Evolutionary conservation across 2,888 invertebrate species (phyloP).

Genomic region (Hirtodrosophila confusa): DNA sequence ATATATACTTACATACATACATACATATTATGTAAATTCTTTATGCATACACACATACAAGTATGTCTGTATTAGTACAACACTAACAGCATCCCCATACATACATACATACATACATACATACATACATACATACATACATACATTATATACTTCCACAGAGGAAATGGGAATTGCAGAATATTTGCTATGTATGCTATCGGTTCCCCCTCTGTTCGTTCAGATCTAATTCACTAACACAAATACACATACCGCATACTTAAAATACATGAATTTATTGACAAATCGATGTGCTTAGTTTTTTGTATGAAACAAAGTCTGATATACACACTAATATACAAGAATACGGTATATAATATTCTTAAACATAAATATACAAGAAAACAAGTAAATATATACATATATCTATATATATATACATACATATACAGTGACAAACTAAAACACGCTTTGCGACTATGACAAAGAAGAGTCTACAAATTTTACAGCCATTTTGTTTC

Average conservation of each 20-base stretch:
- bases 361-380: slow-evolving; percentile 80
- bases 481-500: slow-evolving; percentile 67
- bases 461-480: slow-evolving; percentile 42
- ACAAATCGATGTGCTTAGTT: slow-evolving; percentile 80
- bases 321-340: slow-evolving; percentile 82
- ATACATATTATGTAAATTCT: slow-evolving; percentile 7
- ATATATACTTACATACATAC: slow-evolving; percentile 36
- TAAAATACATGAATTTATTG: slow-evolving; percentile 76
- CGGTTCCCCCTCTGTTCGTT: slow-evolving; percentile 16
- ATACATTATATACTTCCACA: slow-evolving; percentile 22
- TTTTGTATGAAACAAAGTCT: slow-evolving; percentile 81
- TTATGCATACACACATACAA: not conserved
- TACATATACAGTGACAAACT: slow-evolving; percentile 58
- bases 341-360: slow-evolving; percentile 75
- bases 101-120: slow-evolving; percentile 12
- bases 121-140: slow-evolving; percentile 15
- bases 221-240: slow-evolving; percentile 31
- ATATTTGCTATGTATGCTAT: slow-evolving; percentile 22
- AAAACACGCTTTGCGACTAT: slow-evolving; percentile 64
- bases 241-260: slow-evolving; percentile 30
- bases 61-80: slow-evolving; percentile 13
- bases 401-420: slow-evolving; percentile 25
- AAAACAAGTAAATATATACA: slow-evolving; percentile 27
- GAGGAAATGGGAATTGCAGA: slow-evolving; percentile 5
- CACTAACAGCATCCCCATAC: slow-evolving; percentile 6